Conservation (phyloP, 2,113 vertebrate genomes). For the Cisticola juncidis region DNA sequence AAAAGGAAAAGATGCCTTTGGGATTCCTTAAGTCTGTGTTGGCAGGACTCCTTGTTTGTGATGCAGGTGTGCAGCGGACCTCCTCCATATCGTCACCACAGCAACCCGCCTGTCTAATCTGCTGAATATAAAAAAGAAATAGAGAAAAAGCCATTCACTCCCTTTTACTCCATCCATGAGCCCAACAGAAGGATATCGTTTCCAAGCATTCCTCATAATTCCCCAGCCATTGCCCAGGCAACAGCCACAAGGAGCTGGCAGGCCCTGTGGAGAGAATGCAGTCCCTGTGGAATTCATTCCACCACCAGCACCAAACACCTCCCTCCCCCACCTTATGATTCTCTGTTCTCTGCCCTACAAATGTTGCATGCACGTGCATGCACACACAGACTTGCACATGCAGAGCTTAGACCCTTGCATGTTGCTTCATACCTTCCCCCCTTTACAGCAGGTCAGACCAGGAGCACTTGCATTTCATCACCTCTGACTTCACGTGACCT, state of each 20-base stretch:
- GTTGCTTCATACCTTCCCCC: not conserved
- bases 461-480: not conserved
- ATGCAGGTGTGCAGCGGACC: constrained; percentile 79
- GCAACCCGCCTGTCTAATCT: constrained; percentile 83
- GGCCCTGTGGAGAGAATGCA: constrained; percentile 54
- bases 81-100: constrained; percentile 75
- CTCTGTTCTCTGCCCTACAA: not conserved
- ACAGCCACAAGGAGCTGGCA: constrained; percentile 72
- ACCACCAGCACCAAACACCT: not conserved
- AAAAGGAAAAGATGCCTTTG: not conserved
- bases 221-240: constrained; percentile 79
- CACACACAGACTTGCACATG: not conserved
- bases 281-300: constrained; percentile 58
- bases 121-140: constrained; percentile 75
- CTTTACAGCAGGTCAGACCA: not conserved
- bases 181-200: constrained; percentile 72
- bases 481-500: not conserved
- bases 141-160: constrained; percentile 78
- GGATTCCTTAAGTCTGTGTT: constrained; percentile 47
- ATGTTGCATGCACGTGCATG: not conserved
- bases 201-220: constrained; percentile 79
- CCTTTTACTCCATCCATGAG: constrained; percentile 76
- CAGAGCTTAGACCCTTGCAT: not conserved
- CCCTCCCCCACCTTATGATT: not conserved
- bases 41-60: constrained; percentile 50